These are phyloP conservation scores for Rhyacophila brunnea DNA, from an alignment of 1,140 invertebrate genomes.

Conservation along the genomic window DNA sequence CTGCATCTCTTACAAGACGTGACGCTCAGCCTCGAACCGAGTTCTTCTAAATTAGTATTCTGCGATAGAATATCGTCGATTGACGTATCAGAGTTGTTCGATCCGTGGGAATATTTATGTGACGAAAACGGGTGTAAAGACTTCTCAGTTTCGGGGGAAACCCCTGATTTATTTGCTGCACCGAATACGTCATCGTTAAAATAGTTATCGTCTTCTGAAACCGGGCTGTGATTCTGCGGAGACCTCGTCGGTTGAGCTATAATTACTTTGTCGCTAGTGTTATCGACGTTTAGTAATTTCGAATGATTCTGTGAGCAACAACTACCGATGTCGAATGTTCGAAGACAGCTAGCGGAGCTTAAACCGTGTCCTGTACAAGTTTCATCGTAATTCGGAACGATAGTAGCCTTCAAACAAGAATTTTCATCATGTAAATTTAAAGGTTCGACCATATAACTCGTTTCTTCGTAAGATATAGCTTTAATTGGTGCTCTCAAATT, in stretches of 20 bases:
- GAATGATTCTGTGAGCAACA: conserved; percentile 50
- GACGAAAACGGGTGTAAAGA: conserved; percentile 46
- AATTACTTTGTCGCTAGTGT: conserved; percentile 50
- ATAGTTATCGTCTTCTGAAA: conserved; percentile 64
- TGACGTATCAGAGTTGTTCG: conserved; percentile 62
- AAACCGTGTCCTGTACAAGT: conserved; percentile 58
- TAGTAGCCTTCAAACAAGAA: conserved; percentile 45
- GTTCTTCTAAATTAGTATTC: conserved; percentile 46
- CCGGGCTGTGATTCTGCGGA: conserved; percentile 58
- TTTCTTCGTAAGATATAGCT: conserved; percentile 51
- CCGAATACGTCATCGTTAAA: conserved; percentile 66
- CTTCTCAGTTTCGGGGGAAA: conserved; percentile 57
- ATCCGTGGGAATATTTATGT: conserved; percentile 61
- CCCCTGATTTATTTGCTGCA: conserved; percentile 54
- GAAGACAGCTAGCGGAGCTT: conserved; percentile 55
- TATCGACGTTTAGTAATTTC: conserved; percentile 41
- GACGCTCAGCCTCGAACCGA: conserved; percentile 42
- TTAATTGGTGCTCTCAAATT: conserved; percentile 17
- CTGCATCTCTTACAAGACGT: conserved; percentile 59
- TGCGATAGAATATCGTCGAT: conserved; percentile 59
- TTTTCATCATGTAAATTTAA: conserved; percentile 46
- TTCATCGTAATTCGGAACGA: conserved; percentile 51
- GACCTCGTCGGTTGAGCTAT: conserved; percentile 59
- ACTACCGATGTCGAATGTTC: conserved; percentile 47
- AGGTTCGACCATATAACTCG: conserved; percentile 53